Base-by-base conservation (phyloP, 2,113 vertebrate genomes). In the Archocentrus centrarchus region DNA sequence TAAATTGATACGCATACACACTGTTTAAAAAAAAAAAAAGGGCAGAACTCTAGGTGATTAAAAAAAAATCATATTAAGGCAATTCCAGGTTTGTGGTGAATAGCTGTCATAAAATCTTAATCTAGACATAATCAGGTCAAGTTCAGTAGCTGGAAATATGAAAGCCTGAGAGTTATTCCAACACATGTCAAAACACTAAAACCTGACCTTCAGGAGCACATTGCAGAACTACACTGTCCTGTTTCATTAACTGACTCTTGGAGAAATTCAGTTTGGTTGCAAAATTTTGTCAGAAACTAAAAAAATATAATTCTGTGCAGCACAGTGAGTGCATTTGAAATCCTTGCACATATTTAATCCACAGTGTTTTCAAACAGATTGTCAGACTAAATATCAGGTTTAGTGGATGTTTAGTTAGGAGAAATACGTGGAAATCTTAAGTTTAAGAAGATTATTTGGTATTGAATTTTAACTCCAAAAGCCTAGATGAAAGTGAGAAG, bases 401-500 rank as follows among this genome's bases (percentile, higher is more conserved):
- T 18, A 61, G 24, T 5, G 6, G 13, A 63, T 75, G 59, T 13
- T 15, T n/a, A 37, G 37, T 8, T 15, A 5, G 44, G 3, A 47
- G 22, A 79, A 75, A 50, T 2, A 7, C 8, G 53, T 18, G 6
- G 10, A 14, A 39, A 15, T 6, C 3, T 44, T 17, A 35, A 41
- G 75, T 62, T 39, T 6, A 39, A 77, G 6, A 57, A 50, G 11
- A n/a, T 22, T 63, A 7, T 53, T 47, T 20, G 22, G 14, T 7
- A 53, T 18, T 35, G 30, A 4, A 50, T 35, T 80, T 24, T 5
- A 44, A 35, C 3, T 35, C 20, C 8, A 75, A 66, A 90, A 99
- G 98, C 96, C 99, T 99, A 59, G 98, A 97, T 6, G 96, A 97
- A 55, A 99, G 94, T 53, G 97, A 97, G 27, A 93, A 96, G 73